These are phyloP conservation scores for Lycodopsis pacificus DNA, from an alignment of 2,797 vertebrate species.

Conservation along the genomic window DNA sequence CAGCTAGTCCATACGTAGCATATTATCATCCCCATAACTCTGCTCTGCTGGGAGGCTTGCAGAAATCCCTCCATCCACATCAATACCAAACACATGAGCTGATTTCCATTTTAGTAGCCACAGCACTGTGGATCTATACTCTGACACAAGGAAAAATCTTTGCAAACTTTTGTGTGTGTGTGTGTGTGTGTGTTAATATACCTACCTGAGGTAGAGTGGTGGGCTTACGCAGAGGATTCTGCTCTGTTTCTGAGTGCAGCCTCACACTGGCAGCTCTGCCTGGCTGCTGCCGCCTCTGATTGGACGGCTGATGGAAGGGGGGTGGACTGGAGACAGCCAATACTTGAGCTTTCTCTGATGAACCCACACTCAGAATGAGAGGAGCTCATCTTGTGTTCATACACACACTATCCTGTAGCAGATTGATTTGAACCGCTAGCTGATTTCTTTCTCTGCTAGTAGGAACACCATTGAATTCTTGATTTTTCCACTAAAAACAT, in stretches of 20 bases:
- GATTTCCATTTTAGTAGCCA: slow-evolving; percentile 31
- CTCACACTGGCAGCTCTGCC: slow-evolving; percentile 57
- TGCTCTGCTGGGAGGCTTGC: slow-evolving; percentile 32
- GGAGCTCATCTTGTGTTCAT: slow-evolving; percentile 40
- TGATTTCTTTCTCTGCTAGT: background rate
- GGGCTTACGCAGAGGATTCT: slow-evolving; percentile 47
- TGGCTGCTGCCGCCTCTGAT: slow-evolving; percentile 56
- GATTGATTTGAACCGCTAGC: slow-evolving; percentile 9
- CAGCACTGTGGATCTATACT: slow-evolving; percentile 6
- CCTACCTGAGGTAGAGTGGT: slow-evolving; percentile 69
- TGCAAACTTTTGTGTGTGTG: slow-evolving; percentile 53
- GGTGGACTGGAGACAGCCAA: slow-evolving; percentile 75
- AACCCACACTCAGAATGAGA: slow-evolving; percentile 45
- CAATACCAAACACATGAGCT: slow-evolving; percentile 25
- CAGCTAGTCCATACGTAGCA: slow-evolving; percentile 38
- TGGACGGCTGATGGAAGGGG: slow-evolving; percentile 50
- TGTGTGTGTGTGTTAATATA: slow-evolving; percentile 35
- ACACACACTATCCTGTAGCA: slow-evolving; percentile 5
- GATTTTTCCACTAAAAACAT: too few species aligned
- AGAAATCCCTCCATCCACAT: slow-evolving; percentile 34
- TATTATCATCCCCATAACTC: slow-evolving; percentile 38
- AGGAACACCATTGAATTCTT: background rate
- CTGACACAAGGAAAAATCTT: slow-evolving; percentile 30
- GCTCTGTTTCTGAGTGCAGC: slow-evolving; percentile 68
- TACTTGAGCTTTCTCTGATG: slow-evolving; percentile 62